phyloP scores from a whole-genome alignment of 2,113 vertebrate species.

The Oncorhynchus tshawytscha region DNA sequence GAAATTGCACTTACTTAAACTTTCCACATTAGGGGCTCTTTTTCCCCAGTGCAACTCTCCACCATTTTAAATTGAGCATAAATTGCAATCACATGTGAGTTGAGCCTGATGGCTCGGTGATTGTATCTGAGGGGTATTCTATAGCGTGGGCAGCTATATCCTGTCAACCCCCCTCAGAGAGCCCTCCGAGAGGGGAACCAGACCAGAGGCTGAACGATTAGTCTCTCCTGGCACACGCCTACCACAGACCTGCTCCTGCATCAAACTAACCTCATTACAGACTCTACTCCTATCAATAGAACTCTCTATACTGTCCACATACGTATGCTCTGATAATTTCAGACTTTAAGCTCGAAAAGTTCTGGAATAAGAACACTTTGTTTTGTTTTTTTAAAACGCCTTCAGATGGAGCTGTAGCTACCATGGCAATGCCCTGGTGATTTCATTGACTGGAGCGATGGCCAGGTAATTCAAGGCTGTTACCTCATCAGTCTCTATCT shows the following conservation, averaged over 20 bases:
- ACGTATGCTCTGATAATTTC: not conserved
- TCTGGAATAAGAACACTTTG: not conserved
- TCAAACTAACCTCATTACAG: not conserved
- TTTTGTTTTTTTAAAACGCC: not conserved
- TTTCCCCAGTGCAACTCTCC: slow-evolving; percentile 12
- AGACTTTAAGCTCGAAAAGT: not conserved
- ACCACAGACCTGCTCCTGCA: slow-evolving; percentile 9
- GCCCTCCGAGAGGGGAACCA: slow-evolving; percentile 22
- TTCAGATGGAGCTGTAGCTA: slow-evolving; percentile 1
- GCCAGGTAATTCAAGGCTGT: slow-evolving; percentile 13
- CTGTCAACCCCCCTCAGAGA: slow-evolving; percentile 22
- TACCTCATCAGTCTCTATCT: not conserved
- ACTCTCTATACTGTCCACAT: slow-evolving; percentile 33
- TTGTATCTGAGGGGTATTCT: slow-evolving; percentile 33
- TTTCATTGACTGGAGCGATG: not conserved
- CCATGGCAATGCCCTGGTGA: not conserved
- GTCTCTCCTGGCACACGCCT: slow-evolving; percentile 11
- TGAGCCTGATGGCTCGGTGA: slow-evolving; percentile 25
- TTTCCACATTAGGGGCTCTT: slow-evolving; percentile 6
- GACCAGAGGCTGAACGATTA: slow-evolving; percentile 13
- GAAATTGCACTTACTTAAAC: slow-evolving; percentile 39
- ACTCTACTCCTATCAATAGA: slow-evolving; percentile 16
- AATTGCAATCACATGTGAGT: slow-evolving; percentile 65
- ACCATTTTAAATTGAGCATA: slow-evolving; percentile 40
- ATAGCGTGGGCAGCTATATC: slow-evolving; percentile 52